Evolutionary conservation across 1,140 invertebrate genomes (phyloP), one percentile per base, ranked within the genome.

Genomic region (Aphaenogaster ashmeadi): DNA sequence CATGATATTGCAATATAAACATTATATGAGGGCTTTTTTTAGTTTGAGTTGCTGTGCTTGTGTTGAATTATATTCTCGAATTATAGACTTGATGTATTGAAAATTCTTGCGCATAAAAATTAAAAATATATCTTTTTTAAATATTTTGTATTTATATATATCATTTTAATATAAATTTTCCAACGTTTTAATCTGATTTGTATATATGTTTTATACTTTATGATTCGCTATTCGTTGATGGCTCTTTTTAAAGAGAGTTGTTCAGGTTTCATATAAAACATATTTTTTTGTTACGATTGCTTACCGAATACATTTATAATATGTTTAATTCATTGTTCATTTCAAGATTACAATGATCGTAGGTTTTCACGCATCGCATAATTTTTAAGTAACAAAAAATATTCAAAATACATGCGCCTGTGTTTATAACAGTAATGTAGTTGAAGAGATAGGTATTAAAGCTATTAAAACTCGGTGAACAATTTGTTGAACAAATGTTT

Each of bases 131-230:
- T 67, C 18, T 36, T 81, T 80, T 80, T 81, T 69, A 44, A 44
- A 81, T 69, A 44, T 81, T 81, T 60, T 84, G 41, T 84, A 67
- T 75, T 60, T 84, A 62, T 36, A n/a, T 72, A 83, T 72, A 33
- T 47, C 21, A 72, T 60, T 74, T 74, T 83, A 56, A 81, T 69
- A 81, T 81, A 54, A 81, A 69, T 56, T 81, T 69, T 41, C 9
- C 62, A 80, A 54, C 27, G 33, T 33, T 18, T 81, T 80, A 69
- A 62, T 44, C 15, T 78, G 38, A 44, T 60, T 15, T 44, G 21
- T 21, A 11, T 74, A 38, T 36, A 60, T 21, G 8, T 56, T 41
- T 33, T 71, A 84, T 50, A 74, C 36, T 71, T 81, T 81, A 71
- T 9, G 7, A 80, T 54, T 72, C 27, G 21, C 13, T 62, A 62